A percentile compares a stretch with the other conserved stretches of the same genome.
Conservation (phyloP, 2,888 invertebrate species). For the Tethea ocularis region DNA sequence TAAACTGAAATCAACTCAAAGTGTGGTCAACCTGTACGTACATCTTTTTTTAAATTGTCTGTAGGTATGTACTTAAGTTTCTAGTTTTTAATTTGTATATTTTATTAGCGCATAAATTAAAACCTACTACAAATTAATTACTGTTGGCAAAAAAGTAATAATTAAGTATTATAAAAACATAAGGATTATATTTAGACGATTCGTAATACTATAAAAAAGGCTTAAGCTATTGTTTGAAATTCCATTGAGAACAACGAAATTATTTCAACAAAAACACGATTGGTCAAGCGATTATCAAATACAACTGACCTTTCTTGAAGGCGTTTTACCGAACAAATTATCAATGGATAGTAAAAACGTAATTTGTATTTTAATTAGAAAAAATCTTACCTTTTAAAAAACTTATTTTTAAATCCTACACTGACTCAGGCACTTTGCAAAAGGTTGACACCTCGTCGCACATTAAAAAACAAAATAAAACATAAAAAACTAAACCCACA, state of each 20-base stretch:
- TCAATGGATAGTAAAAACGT: conserved; percentile 19
- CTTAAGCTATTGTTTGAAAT: not conserved
- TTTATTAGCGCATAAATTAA: not conserved
- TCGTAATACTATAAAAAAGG: not conserved
- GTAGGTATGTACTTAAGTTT: too few relatives aligned
- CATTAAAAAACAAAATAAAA: conserved; percentile 50
- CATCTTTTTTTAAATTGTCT: not conserved
- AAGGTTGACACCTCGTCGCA: conserved; percentile 48
- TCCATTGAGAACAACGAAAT: conserved; percentile 4
- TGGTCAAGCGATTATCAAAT: conserved; percentile 23
- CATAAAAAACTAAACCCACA: conserved; percentile 50
- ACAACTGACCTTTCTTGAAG: conserved; percentile 16
- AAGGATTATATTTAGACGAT: not conserved
- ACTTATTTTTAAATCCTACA: conserved; percentile 42
- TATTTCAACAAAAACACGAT: conserved; percentile 8
- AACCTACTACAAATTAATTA: not conserved
- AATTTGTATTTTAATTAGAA: not conserved
- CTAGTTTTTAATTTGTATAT: not conserved
- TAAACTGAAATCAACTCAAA: not conserved
- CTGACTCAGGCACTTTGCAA: conserved; percentile 36
- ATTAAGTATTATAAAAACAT: not conserved
- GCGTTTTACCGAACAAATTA: conserved; percentile 11
- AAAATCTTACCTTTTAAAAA: conserved; percentile 43
- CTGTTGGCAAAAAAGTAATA: not conserved
- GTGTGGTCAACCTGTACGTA: not conserved